Evolutionary conservation across 2,888 invertebrate genomes (phyloP).

Genomic region (Aromia moschata): DNA sequence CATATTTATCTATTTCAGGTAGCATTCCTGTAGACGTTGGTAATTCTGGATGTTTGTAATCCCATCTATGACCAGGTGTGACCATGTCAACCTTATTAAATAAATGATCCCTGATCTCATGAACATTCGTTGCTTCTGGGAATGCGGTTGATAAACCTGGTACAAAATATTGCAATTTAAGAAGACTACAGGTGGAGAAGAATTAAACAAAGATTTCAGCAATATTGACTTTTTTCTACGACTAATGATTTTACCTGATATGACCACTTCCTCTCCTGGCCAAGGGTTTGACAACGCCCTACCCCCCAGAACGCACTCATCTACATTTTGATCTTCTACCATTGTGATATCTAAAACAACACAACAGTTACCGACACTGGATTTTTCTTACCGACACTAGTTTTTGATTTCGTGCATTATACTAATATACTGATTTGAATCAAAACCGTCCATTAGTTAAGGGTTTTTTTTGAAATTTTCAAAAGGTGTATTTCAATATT

Average conservation of each 20-base stretch:
- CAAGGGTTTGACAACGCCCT: constrained; percentile 66
- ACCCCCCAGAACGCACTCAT: constrained; percentile 24
- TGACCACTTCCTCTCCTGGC: constrained; percentile 72
- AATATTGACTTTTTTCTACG: background rate
- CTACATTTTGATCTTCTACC: too few species aligned
- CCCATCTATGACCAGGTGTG: constrained; percentile 83
- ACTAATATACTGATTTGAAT: too few species aligned
- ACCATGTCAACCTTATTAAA: constrained; percentile 85
- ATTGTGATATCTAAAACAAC: too few species aligned
- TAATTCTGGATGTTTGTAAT: constrained; percentile 69
- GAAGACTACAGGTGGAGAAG: too few species aligned
- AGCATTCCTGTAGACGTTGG: constrained; percentile 75
- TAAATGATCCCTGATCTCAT: constrained; percentile 75
- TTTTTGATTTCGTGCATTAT: too few species aligned
- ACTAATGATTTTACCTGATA: constrained; percentile 64
- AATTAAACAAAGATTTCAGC: background rate
- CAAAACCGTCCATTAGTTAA: too few species aligned
- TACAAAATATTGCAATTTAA: constrained; percentile 1
- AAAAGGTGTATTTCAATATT: too few species aligned
- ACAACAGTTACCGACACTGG: too few species aligned
- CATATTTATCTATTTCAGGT: constrained; percentile 65
- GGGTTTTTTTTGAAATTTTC: too few species aligned
- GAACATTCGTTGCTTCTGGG: constrained; percentile 80
- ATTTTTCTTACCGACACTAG: too few species aligned
- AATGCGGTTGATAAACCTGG: constrained; percentile 72